These are phyloP conservation scores for Callinectes sapidus DNA, from an alignment of 2,888 invertebrate species.

Conservation along the genomic window DNA sequence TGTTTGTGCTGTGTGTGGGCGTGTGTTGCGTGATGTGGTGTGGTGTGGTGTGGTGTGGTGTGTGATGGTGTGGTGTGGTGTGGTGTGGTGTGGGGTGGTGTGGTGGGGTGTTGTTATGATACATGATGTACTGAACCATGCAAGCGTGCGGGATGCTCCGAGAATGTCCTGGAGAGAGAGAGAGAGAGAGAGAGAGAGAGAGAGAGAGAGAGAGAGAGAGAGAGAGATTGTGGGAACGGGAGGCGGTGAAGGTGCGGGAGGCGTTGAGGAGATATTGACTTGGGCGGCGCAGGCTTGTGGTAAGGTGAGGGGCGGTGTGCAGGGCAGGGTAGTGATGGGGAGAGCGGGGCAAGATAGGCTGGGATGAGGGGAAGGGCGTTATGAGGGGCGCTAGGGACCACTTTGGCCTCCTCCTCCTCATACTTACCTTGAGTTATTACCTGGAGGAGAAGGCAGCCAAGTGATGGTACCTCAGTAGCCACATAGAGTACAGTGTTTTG, in stretches of 20 bases:
- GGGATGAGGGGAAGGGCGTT: background rate
- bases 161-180: background rate
- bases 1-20: background rate
- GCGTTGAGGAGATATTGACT: conserved; percentile 18
- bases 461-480: background rate
- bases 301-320: background rate
- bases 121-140: background rate
- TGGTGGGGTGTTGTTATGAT: background rate
- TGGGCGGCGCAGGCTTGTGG: background rate
- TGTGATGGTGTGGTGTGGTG: background rate
- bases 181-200: conserved; percentile 20
- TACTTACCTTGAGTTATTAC: conserved; percentile 16
- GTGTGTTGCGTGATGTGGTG: background rate
- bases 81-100: background rate
- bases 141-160: background rate
- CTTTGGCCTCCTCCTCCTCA: conserved; percentile 19
- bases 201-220: conserved; percentile 25
- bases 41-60: background rate
- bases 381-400: conserved; percentile 24
- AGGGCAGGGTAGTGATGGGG: background rate
- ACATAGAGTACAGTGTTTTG: background rate
- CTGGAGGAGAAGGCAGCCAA: background rate
- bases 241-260: background rate
- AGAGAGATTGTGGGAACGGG: background rate
- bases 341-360: background rate